Evolutionary conservation across 2,797 vertebrate genomes (phyloP), one percentile per base, ranked within the genome.

Genomic region (Aplochiton taeniatus): DNA sequence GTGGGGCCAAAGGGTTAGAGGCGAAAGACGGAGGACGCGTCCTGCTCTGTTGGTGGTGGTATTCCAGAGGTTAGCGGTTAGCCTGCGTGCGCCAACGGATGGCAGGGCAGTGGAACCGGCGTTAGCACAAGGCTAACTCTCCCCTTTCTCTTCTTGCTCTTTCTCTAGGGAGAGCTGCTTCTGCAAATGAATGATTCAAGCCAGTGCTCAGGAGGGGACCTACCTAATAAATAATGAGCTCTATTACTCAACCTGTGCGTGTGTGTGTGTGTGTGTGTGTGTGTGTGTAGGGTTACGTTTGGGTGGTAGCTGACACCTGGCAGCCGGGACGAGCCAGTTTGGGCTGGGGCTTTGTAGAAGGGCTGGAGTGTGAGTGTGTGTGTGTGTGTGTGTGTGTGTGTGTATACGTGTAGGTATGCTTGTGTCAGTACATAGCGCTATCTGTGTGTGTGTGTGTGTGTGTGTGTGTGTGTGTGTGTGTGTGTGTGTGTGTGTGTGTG

Each of bases 141-240:
- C 52, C 79, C 63, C 72, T 70, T n/a, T 73, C 44, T 46, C 44
- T 31, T 72, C 60, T 73, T n/a, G n/a, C 55, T 61, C 67, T 55
- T 46, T 84, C 80, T 79, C 77, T 58, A 43, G 68, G 72, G 81
- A 93, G 92, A 85, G 91, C 89, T 91, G 92, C 85, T 84, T 83
- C 90, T 79, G 87, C 91, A 91, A 93, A 96, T 98, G 93, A 97
- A 97, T 94, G 91, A 96, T 97, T 96, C 94, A 97, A 91, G 85
- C 79, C 87, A 84, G 90, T 92, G 87, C 92, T 94, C 91, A 92
- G 92, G 91, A 93, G 89, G 90, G 31, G 31, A 31, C 89, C 89
- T 92, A 70, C 90, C 94, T 92, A 96, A 95, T 96, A 96, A 96
- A 90, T 91, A 88, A 96, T 95, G 93, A 94, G 93, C 82, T 91